Evolutionary conservation across 2,888 invertebrate genomes (phyloP), one percentile per base, ranked within the genome.

Genomic region (Orthosia gracilis): DNA sequence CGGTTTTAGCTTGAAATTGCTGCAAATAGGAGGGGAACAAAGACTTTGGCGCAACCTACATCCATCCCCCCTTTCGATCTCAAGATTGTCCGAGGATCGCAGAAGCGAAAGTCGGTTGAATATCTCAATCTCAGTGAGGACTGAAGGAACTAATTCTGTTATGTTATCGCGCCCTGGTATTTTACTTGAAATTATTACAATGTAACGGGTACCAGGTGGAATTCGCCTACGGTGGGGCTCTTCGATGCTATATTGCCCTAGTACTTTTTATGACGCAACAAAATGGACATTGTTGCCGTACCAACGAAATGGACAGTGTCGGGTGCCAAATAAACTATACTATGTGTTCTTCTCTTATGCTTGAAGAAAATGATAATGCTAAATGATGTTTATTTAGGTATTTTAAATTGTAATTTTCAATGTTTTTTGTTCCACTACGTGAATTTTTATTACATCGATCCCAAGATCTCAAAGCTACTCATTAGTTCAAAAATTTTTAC

Each of bases 41-140:
- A 92, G 92, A 84, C 89, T 89, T 77, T 57, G 74, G 87, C 75
- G 83, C 93, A 94, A 94, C 95, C 95, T 94, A 95, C 94, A 93
- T 95, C 87, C 92, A 93, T 94, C 95, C 95, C 94, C 92, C 85
- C 94, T 93, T 91, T 89, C 83, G 83, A 88, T 88, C 86, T 86
- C 76, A 63, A 69, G 79, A 83, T 49, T 87, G 85, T 80, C 78
- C 64, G 40, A 64, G 67, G 69, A 49, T 5, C 49, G 69, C 78
- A 93, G 94, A 94, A 59, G 76, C 71, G 61, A 79, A 57, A 77
- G 65, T 88, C 82, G 91, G 90, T 78, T 88, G 26, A 78, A 67
- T 79, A 85, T 50, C 7, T 17, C 18, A 50, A 59, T 58, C 61
- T 73, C 54, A 61, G 15, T 50, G 65, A 70, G 55, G 58, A 70